Evolutionary conservation across 1,140 invertebrate species (phyloP), one percentile per base, ranked within the genome.

Genomic region (Lepidostoma basale): DNA sequence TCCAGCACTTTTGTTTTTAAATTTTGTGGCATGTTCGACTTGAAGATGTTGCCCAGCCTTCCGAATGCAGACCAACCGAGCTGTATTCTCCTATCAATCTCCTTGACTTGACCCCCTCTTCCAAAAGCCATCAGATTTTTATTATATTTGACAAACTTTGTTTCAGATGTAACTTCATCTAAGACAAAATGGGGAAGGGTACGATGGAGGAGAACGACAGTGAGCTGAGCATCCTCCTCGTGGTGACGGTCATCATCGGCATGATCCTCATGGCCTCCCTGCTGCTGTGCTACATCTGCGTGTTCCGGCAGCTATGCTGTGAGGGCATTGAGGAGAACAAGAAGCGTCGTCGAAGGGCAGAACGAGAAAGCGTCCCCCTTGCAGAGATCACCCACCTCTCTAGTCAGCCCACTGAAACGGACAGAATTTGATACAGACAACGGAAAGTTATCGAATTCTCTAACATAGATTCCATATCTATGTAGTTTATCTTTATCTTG

Each of bases 281-380:
- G 12, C 76, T 86, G 0, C 79, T 84, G 76, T 86, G 85, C 67
- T 86, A 86, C 68, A 81, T 84, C 12, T 85, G 82, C 67, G 85
- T 86, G 14, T 79, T 85, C 25, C 77, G 81, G 26, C 76, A 84
- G 62, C 76, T 85, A 0, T 85, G 83, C 71, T 86, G 83, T 47
- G 77, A 79, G 25, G 77, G 77, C 10, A 74, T 79, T 0, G 74
- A 79, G 36, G 80, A 82, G 60, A 74, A 78, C 45, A 74, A 77
- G 25, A 80, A 82, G 70, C 74, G 81, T 26, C 63, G 77, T 62
- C 77, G 12, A 28, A 44, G 64, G 18, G 65, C 56, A 1, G 72
- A 67, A 12, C 16, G 66, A 8, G 82, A 84, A 22, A 82, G 82
- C 65, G 77, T 83, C 42, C 82, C 83, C 0, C 80, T 84, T 78